Base-by-base conservation (phyloP, 2,113 vertebrate genomes). In the Lucifuga dentata region DNA sequence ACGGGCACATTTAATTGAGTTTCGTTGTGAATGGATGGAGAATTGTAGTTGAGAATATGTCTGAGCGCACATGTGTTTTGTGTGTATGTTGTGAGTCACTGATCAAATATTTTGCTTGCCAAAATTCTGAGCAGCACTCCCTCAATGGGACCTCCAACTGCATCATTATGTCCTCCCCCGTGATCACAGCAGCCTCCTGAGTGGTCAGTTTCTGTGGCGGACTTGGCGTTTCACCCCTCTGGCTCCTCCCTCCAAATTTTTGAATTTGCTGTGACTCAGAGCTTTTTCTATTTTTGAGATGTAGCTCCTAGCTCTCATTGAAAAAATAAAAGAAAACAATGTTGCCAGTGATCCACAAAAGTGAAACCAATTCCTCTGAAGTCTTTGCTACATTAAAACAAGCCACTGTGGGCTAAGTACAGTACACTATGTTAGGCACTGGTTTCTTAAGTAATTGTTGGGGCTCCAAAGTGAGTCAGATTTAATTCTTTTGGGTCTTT, bases 21-120 rank as follows among this genome's bases (percentile, higher is more conserved):
- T 74, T 70, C 2, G 21, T 52, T 62, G 69, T 62, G 78, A 78
- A 74, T 72, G 67, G 45, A n/a, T 35, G 58, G 48, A 70, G 70
- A 59, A 44, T 57, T 51, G 68, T 13, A 16, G 39, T 3, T 29
- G 49, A 68, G 45, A 19, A 48, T 72, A 32, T 16, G 23, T 33
- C 53, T 35, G 51, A 49, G 33, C 56, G 23, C 51, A 44, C 62
- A 21, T 56, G 58, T 52, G 68, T 20, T 43, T 32, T 79, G 77
- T 60, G 81, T 50, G 83, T 74, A 35, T 76, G 69, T 68, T 77
- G 77, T 92, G 93, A 93, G 77, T 93, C 92, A 93, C 83, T 90
- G 87, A 93, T 92, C 75, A 92, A 91, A 89, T 89, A 93, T 93
- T 91, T 92, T 77, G 75, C 90, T 85, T 80, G 70, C 87, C 65